These are phyloP conservation scores for Stomatorhinus ivindoensis DNA, from an alignment of 2,113 vertebrate genomes.

Conservation along the genomic window DNA sequence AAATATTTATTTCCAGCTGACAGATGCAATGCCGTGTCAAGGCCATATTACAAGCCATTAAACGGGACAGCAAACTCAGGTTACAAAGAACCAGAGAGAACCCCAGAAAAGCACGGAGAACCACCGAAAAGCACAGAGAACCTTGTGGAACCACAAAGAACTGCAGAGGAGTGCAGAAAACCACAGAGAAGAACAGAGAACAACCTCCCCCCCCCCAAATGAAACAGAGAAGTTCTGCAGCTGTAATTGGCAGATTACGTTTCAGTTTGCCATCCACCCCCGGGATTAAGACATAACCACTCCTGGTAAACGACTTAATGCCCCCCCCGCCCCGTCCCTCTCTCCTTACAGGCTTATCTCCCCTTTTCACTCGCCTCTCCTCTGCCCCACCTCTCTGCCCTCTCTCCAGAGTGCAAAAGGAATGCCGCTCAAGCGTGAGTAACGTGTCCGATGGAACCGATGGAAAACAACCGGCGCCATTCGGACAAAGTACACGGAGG, in stretches of 20 bases:
- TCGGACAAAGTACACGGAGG: background rate
- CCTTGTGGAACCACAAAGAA: background rate
- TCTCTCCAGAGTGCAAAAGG: background rate
- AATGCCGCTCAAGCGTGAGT: constrained; percentile 1
- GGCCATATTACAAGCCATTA: background rate
- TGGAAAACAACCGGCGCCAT: background rate
- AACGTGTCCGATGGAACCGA: background rate
- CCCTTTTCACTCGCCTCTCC: background rate
- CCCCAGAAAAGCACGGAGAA: background rate
- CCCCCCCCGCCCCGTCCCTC: background rate
- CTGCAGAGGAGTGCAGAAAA: background rate
- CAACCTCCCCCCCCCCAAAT: background rate
- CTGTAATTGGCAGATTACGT: constrained; percentile 16
- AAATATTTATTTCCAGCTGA: background rate
- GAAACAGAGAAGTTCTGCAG: background rate
- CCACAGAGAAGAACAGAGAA: background rate
- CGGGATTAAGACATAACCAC: constrained; percentile 5
- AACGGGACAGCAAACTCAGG: background rate
- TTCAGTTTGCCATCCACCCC: background rate
- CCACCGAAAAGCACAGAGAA: background rate
- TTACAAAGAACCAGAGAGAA: background rate
- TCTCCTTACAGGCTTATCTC: background rate
- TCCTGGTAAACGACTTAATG: constrained; percentile 12
- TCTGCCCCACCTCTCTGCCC: background rate
- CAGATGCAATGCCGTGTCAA: background rate